phyloP scores from a whole-genome alignment of 1,140 invertebrate genomes.

The Brachionus rubens region DNA sequence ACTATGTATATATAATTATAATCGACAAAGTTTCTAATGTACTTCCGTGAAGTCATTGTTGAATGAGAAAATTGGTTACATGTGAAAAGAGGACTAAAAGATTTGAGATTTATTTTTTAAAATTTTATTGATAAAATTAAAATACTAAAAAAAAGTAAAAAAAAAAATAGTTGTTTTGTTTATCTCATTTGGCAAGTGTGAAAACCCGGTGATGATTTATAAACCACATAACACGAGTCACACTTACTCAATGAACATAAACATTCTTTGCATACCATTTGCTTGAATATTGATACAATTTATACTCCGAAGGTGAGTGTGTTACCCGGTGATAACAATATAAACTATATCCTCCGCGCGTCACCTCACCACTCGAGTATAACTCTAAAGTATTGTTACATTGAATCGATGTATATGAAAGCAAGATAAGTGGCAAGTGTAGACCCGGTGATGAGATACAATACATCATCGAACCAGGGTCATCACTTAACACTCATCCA shows the following conservation, averaged over 20 bases:
- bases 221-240: slow-evolving; percentile 42
- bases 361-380: slow-evolving; percentile 42
- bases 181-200: slow-evolving; percentile 45
- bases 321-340: slow-evolving; percentile 43
- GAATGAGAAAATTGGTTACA: too few relatives aligned
- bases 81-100: too few relatives aligned
- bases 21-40: too few relatives aligned
- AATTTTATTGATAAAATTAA: neutral
- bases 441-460: slow-evolving; percentile 42
- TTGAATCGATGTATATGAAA: neutral
- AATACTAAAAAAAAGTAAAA: neutral
- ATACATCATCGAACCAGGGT: slow-evolving; percentile 22
- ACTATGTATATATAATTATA: too few relatives aligned
- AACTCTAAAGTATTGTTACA: neutral
- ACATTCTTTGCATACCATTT: neutral
- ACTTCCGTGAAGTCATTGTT: too few relatives aligned
- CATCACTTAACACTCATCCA: slow-evolving; percentile 45
- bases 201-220: slow-evolving; percentile 45
- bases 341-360: slow-evolving; percentile 23
- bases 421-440: slow-evolving; percentile 46
- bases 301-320: slow-evolving; percentile 46
- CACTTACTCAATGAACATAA: slow-evolving; percentile 38
- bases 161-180: neutral
- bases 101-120: too few relatives aligned
- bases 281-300: neutral